A percentile compares a stretch with the other conserved stretches of the same genome.
Conservation (phyloP, 2,888 invertebrate genomes). For the Ophion ellenae region DNA sequence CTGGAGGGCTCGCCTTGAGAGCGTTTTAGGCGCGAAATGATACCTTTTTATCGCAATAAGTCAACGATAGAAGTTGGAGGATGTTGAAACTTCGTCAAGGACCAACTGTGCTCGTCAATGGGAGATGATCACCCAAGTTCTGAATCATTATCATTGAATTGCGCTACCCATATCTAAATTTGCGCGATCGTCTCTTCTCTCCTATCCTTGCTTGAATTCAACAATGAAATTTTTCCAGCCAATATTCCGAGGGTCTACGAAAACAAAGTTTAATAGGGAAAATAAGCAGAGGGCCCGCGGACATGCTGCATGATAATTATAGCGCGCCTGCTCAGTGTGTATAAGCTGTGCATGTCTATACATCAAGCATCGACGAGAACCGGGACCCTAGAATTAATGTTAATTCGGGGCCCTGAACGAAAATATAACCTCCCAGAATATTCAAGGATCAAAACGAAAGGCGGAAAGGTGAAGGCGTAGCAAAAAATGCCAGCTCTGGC, state of each 20-base stretch:
- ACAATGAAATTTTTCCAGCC: background rate
- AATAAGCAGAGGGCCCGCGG: background rate
- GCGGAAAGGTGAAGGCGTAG: constrained; percentile 11
- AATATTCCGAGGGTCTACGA: background rate
- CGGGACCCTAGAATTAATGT: constrained; percentile 60
- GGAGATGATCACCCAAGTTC: too few species aligned
- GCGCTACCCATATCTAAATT: background rate
- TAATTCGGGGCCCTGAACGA: constrained; percentile 59
- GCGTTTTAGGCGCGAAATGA: background rate
- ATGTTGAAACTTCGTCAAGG: background rate
- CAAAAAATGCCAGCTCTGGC: constrained; percentile 34
- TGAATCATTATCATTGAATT: background rate
- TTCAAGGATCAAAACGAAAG: constrained; percentile 27
- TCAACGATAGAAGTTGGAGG: background rate
- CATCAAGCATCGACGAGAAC: constrained; percentile 57
- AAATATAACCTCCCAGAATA: constrained; percentile 49
- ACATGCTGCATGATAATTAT: constrained; percentile 53
- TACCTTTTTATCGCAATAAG: background rate
- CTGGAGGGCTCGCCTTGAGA: background rate
- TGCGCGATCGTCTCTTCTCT: background rate
- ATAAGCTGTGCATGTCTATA: constrained; percentile 29
- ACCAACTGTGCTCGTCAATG: background rate
- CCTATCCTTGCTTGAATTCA: constrained; percentile 23
- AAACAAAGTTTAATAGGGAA: constrained; percentile 17
- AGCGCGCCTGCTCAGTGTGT: background rate